phyloP scores from a whole-genome alignment of 30 jellyfish, hydroid and myxozoan species.

The Cassiopea xamachana region DNA sequence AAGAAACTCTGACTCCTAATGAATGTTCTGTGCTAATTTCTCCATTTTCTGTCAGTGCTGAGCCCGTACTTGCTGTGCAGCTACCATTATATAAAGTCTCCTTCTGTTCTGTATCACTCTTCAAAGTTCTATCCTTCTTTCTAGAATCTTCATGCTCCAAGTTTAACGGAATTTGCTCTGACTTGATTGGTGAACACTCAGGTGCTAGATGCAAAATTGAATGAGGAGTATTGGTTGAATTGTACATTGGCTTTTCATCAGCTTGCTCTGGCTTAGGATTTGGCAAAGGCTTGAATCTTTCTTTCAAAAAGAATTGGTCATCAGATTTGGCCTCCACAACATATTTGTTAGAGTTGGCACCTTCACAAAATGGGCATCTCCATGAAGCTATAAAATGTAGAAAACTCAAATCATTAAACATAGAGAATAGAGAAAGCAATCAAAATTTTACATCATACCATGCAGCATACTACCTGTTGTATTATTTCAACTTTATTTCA shows the following conservation, averaged over 20 bases:
- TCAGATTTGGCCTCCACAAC: not conserved
- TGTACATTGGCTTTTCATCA: not conserved
- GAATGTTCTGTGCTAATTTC: not conserved
- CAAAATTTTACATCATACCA: too few relatives aligned
- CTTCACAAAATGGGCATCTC: conserved; percentile 63
- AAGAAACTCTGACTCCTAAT: not conserved
- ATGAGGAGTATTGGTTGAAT: not conserved
- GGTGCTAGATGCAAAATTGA: not conserved
- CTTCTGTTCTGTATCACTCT: not conserved
- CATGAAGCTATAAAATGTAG: conserved; percentile 31
- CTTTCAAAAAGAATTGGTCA: not conserved
- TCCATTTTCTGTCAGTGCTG: not conserved
- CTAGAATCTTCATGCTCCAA: not conserved
- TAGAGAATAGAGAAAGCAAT: not conserved
- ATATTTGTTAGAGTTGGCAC: not conserved
- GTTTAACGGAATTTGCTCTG: not conserved
- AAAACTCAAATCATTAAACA: not conserved
- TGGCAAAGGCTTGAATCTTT: not conserved
- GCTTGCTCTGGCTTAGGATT: not conserved
- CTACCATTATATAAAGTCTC: not conserved
- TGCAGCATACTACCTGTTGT: too few relatives aligned
- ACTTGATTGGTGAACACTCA: not conserved
- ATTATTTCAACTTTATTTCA: too few relatives aligned
- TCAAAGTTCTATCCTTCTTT: not conserved
- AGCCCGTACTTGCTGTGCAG: not conserved